Base-by-base conservation (phyloP, 2,797 vertebrate species). In the Cirrhinus mrigala region DNA sequence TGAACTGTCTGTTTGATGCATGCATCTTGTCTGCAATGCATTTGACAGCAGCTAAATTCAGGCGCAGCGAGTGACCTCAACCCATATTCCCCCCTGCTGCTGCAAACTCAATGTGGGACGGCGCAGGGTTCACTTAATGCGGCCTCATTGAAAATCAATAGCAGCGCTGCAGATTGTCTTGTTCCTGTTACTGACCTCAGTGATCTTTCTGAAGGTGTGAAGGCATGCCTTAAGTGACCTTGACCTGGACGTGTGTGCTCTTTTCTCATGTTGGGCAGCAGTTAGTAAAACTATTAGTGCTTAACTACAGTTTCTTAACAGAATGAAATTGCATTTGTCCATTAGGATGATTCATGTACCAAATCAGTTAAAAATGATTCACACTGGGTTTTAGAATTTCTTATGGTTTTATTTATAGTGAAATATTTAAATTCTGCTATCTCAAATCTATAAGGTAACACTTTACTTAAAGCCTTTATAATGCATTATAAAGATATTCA, bases 131-230 rank as follows among this genome's bases (percentile, higher is more conserved):
- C 88, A 87, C 54, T 86, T 89, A 86, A 70, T 85, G 82, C 37
- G 9, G 44, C 82, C 79, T 82, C 79, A 78, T 40, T 88, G 81
- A 87, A 91, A 92, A 92, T 91, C 90, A 88, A 89, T 89, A 66
- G 3, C 20, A 20, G 62, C 46, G 20, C 46, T 40, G 48, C 54
- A 48, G 71, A 73, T 60, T 79, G 74, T 77, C 79, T 60, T 46
- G 75, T 70, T 74, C 20, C 62, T 60, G 71, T 69, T 64, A 64
- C 58, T 66, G 54, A 48, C 52, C 66, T 24, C 68, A 46, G 50
- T 10, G 44, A 44, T 24, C 18, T 9, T 56, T 37, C 56, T 84
- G 69, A 80, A 69, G 58, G 79, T 66, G 79, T 81, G 29, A 20
- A 33, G 58, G 33, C 70, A 87, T 60, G 64, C n/a, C 66, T 88